Evolutionary conservation across 2,888 invertebrate genomes (phyloP).

Genomic region (Dicycla oo): DNA sequence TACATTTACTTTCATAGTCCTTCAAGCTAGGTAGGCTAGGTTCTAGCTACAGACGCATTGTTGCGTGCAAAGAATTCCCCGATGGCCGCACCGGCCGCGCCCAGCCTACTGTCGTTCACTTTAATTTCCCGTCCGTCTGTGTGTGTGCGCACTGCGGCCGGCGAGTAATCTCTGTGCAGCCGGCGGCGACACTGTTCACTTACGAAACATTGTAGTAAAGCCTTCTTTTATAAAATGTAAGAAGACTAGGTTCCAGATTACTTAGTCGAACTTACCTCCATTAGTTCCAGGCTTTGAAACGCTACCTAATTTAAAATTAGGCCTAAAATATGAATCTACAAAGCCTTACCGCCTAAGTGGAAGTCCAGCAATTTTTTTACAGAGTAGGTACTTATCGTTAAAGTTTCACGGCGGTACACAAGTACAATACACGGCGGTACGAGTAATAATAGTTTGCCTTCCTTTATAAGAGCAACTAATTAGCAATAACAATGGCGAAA

Average conservation of each 20-base stretch:
- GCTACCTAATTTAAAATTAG: conserved; percentile 9
- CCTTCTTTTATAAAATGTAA: conserved; percentile 1
- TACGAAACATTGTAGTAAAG: conserved; percentile 6
- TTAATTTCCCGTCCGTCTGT: conserved; percentile 65
- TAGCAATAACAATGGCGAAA: conserved; percentile 21
- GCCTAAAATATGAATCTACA: neutral
- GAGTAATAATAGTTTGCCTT: conserved; percentile 7
- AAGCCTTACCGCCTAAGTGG: neutral
- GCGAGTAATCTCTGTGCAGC: conserved; percentile 75
- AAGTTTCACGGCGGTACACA: neutral
- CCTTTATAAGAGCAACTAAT: conserved; percentile 39
- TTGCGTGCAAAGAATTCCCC: conserved; percentile 56
- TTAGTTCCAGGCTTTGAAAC: neutral
- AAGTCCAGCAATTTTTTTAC: neutral
- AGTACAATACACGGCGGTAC: too few relatives aligned
- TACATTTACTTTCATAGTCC: neutral
- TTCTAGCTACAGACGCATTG: conserved; percentile 45
- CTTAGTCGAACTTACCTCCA: conserved; percentile 4
- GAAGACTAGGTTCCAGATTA: neutral
- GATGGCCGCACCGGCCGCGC: conserved; percentile 34
- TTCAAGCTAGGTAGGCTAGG: neutral
- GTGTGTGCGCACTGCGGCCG: conserved; percentile 60
- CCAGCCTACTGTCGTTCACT: conserved; percentile 62
- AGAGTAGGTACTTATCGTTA: neutral
- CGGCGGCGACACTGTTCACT: conserved; percentile 60